A percentile compares a stretch with the other conserved stretches of the same genome.
These are phyloP conservation scores for Patella pellucida DNA, from an alignment of 2,888 invertebrate species.

Conservation along the genomic window DNA sequence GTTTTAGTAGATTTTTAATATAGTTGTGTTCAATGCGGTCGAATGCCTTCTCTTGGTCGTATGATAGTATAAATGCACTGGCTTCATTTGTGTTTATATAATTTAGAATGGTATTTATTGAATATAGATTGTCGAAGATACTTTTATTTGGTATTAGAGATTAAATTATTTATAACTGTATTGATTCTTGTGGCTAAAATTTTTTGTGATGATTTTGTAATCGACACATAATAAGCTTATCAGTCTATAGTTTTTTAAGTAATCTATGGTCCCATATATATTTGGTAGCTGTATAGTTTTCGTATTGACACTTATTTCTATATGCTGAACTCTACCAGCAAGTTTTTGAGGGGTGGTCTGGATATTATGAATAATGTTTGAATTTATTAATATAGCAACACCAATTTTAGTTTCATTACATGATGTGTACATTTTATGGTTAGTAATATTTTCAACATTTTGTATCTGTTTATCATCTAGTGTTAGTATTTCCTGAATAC, in stretches of 20 bases:
- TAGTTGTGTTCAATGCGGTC: constrained; percentile 1
- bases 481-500: too few species aligned
- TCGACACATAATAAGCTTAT: background rate
- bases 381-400: too few species aligned
- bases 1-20: background rate
- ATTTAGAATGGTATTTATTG: too few species aligned
- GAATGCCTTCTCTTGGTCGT: background rate
- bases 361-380: too few species aligned
- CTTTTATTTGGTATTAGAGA: background rate
- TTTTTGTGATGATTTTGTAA: background rate
- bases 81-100: background rate
- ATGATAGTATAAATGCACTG: background rate
- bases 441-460: too few species aligned
- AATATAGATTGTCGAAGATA: background rate
- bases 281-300: background rate
- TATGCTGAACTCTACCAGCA: background rate
- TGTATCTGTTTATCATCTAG: too few species aligned
- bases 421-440: too few species aligned
- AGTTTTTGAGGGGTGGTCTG: background rate
- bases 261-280: background rate
- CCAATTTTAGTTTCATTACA: too few species aligned
- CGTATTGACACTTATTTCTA: background rate
- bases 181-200: background rate
- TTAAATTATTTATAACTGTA: background rate
- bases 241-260: background rate